Evolutionary conservation across 64 coral and sea anemone species (phyloP), one percentile per base, ranked within the genome.

Genomic region (Cladopsammia gracilis): DNA sequence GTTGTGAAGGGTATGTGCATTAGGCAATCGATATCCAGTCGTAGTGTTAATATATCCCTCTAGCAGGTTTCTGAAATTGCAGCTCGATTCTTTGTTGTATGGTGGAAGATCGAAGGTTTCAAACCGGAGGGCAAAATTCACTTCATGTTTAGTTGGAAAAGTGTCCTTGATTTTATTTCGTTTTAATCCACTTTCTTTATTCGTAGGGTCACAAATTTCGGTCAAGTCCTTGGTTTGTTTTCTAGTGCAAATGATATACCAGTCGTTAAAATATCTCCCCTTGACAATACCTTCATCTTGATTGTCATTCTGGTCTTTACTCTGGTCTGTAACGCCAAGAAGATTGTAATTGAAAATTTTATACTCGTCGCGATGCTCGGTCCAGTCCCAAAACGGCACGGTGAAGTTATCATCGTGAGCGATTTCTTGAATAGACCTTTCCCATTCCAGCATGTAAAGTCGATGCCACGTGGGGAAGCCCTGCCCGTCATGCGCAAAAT

Each of bases 401-500:
- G 94, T 6, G 42, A 96, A 96, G 18, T 73, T 69, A 1, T 96
- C 85, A 89, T 96, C 89, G 0, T 62, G 43, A 12, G n/a, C 16
- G 56, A 92, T 45, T 60, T 91, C 77, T 42, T 86, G 90, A 58
- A 96, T 24, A 7, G 95, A n/a, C 76, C 65, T 80, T 34, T 97
- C 95, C 91, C 88, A 94, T 4, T 25, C 44, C 3, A 97, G 24
- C 16, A 97, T 50, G 50, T 88, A 94, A 47, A 90, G 82, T 48
- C 95, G 62, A 75, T 97, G 95, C 95, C 95, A 97, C 2, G 95
- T 67, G 4, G 88, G 87, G 75, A 97, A 97, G 24, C 95, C 95
- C 61, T 97, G 95, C 0, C 95, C 95, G 1, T 91, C 64, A 72
- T 93, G 91, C 24, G 91, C 91, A 79, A 93, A 93, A 16, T 93